Conservation (phyloP, 64 coral and sea anemone species). For the Pocillopora verrucosa region DNA sequence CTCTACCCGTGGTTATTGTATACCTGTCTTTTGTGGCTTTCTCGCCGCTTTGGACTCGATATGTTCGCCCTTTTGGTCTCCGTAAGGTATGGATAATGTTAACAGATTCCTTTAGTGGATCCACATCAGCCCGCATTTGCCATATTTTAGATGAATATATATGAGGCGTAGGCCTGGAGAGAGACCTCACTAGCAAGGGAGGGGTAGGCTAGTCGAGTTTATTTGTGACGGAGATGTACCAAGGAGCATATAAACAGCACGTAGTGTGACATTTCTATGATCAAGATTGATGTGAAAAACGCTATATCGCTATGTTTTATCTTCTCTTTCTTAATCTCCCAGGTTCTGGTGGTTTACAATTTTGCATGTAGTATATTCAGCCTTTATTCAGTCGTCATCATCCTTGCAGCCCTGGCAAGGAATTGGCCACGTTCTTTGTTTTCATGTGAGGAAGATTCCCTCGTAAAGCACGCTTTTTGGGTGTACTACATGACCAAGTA, state of each 20-base stretch:
- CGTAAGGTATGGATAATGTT: conserved; percentile 48
- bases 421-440: conserved; percentile 70
- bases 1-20: conserved; percentile 52
- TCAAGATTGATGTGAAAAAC: not conserved
- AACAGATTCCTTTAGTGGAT: no score
- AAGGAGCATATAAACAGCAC: no score
- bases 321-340: not conserved
- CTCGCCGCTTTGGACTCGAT: conserved; percentile 63
- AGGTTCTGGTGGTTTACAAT: conserved; percentile 93
- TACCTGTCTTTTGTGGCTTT: conserved; percentile 68
- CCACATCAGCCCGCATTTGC: no score
- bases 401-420: conserved; percentile 18
- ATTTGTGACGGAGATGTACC: no score
- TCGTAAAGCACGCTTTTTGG: conserved; percentile 76
- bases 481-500: conserved; percentile 92
- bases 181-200: no score
- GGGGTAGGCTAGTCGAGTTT: no score
- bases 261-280: no score
- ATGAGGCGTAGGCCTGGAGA: no score
- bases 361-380: conserved; percentile 88
- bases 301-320: not conserved
- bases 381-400: conserved; percentile 65
- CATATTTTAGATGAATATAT: no score
- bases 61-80: conserved; percentile 64
- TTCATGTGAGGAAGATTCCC: conserved; percentile 46